Evolutionary conservation across 2,888 invertebrate species (phyloP), one percentile per base, ranked within the genome.

Genomic region (Andrena flavipes): DNA sequence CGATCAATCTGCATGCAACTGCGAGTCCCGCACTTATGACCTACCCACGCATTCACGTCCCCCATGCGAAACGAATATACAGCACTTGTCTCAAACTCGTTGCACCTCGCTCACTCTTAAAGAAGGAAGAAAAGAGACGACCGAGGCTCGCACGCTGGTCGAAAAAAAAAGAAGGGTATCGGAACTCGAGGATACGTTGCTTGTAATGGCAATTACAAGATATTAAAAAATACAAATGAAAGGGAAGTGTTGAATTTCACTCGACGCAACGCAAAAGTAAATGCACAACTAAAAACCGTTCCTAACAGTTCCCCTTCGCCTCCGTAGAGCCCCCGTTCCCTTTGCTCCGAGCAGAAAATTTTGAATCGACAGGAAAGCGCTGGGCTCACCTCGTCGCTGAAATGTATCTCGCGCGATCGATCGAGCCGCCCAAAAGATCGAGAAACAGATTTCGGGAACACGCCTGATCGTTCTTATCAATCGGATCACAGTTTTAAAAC

Each of bases 1-100:
- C 87, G 89, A 90, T 90, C 88, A 84, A 86, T 85, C 87, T 84
- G 83, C 84, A 83, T 77, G 73, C 76, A 84, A 72, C 67, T 80
- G 67, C 83, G 60, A 74, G 10, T 81, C 80, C 67, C 56, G 76
- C 68, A 73, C 76, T 73, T 49, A 65, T 16, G 23, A 54, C 10
- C n/a, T 35, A 23, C 35, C 49, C 67, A 80, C 49, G 59, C 83
- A 86, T 77, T 71, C 84, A 62, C 54, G 54, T 80, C 69, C 48
- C 71, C 67, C 80, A 68, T 26, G 42, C 56, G 72, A 48, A 73
- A 68, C 59, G 62, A 63, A 79, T 4, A 64, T 70, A 56, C 26
- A 64, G 76, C 33, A 69, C 42, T 69, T 65, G 35, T 72, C 54
- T 62, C 70, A 78, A 65, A 68, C 65, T 75, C 8, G 26, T 77